These are phyloP conservation scores for Scatophagus argus DNA, from an alignment of 2,113 vertebrate species.

Conservation along the genomic window DNA sequence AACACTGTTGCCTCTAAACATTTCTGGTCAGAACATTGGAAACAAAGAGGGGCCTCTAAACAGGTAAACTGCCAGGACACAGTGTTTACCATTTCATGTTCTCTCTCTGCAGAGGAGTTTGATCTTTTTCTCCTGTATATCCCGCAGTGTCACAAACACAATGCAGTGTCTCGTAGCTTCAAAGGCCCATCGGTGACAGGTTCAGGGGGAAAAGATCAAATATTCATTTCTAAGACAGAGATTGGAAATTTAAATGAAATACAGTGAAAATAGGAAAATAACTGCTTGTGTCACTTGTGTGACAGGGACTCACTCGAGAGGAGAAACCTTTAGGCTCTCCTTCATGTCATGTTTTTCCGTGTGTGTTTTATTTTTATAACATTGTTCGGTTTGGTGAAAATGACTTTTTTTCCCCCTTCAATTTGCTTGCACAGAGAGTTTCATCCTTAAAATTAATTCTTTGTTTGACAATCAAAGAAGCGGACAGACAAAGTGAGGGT, in stretches of 20 bases:
- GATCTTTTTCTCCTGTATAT: conserved; percentile 79
- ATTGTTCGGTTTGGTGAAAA: conserved; percentile 22
- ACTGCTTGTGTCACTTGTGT: conserved; percentile 67
- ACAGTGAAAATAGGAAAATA: conserved; percentile 75
- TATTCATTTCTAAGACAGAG: conserved; percentile 81
- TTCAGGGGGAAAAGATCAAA: conserved; percentile 83
- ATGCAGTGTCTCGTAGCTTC: conserved; percentile 79
- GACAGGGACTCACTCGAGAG: conserved; percentile 64
- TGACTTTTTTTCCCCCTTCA: neutral
- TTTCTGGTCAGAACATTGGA: conserved; percentile 70
- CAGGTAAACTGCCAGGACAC: conserved; percentile 77
- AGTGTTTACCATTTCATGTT: conserved; percentile 77
- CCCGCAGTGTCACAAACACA: conserved; percentile 81
- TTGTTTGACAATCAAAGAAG: conserved; percentile 46
- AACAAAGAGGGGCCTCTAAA: conserved; percentile 72
- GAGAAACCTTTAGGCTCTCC: conserved; percentile 70
- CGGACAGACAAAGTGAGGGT: conserved; percentile 7
- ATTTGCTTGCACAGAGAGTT: conserved; percentile 36
- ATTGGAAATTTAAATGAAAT: conserved; percentile 83
- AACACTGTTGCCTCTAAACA: conserved; percentile 69
- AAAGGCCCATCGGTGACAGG: conserved; percentile 83
- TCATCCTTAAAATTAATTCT: conserved; percentile 39
- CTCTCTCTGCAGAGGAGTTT: conserved; percentile 72
- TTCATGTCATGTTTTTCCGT: conserved; percentile 52
- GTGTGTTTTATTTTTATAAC: conserved; percentile 46